Base-by-base conservation (phyloP, 2,888 invertebrate species). In the Leptopilina drosophilae region DNA sequence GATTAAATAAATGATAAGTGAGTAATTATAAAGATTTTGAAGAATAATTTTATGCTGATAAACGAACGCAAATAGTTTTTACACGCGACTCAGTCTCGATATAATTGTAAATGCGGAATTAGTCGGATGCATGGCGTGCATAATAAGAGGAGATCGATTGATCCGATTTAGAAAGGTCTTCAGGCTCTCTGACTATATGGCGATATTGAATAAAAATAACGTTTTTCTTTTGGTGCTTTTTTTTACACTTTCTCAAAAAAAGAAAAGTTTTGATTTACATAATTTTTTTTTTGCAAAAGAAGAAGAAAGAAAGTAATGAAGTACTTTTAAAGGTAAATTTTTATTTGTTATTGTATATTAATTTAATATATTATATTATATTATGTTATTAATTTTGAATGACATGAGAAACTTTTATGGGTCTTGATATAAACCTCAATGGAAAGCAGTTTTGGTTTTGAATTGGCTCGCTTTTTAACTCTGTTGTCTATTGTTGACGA, bases 391-490 rank as follows among this genome's bases (percentile, higher is more conserved):
- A 20, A 69, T 69, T 69, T 69, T 33, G 69, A 69, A 69, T 69
- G 69, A 26, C 69, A 69, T 69, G 69, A 69, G 69, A 69, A 69
- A 49, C 69, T 53, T 53, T 69, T 53, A 69, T 15, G 12, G 56
- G 67, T 49, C n/a, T 56, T 6, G 53, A 64, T 80, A 85, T 33
- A 46, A 84, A 87, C 86, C 86, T 86, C 85, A 86, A 85, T 84
- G 82, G 84, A 84, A 84, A 84, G 79, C 77, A 83, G 83, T 87
- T 90, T 87, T 84, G 89, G 87, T 88, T 87, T 88, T 87, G 89
- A 90, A 90, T 90, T 90, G 90, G 90, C 90, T 88, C 86, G 88
- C 87, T 90, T 89, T 59, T 69, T 69, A 26, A 69, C 69, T 53
- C 69, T 49, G 76, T 81, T 77, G 67, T 66, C 81, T 77, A 86